Evolutionary conservation across 2,888 invertebrate species (phyloP).

Genomic region (Adelognathus sp.): DNA sequence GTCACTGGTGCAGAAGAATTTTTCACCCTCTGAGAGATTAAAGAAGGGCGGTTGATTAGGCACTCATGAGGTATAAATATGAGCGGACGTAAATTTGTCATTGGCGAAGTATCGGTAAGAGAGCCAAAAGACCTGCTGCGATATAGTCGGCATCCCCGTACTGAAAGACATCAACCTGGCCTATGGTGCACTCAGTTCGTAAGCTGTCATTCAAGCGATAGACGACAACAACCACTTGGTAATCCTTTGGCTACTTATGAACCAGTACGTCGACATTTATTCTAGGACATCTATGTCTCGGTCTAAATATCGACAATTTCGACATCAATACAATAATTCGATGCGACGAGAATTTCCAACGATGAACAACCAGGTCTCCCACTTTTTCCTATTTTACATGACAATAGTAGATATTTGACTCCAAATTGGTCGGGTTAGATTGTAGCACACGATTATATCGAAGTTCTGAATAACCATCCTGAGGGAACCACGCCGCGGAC

Average conservation of each 20-base stretch:
- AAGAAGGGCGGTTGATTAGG: constrained; percentile 76
- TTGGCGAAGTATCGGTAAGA: constrained; percentile 56
- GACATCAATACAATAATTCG: too few species aligned
- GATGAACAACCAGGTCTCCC: too few species aligned
- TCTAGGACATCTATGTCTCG: not conserved
- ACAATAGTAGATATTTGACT: not conserved
- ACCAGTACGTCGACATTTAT: not conserved
- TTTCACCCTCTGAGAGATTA: constrained; percentile 76
- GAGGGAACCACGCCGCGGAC: not conserved
- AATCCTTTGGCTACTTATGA: not conserved
- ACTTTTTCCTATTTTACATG: too few species aligned
- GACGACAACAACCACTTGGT: not conserved
- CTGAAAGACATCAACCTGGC: not conserved
- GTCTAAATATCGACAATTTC: not conserved
- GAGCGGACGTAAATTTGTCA: constrained; percentile 65
- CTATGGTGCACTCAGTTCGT: not conserved
- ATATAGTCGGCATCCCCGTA: constrained; percentile 21
- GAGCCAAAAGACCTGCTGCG: not conserved
- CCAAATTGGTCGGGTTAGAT: not conserved
- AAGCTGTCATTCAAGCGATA: not conserved
- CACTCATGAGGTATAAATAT: constrained; percentile 71
- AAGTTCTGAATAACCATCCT: not conserved
- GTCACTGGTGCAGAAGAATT: constrained; percentile 77
- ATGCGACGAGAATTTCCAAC: too few species aligned
- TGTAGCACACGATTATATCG: not conserved